Percentiles rank a stretch among this genome's conserved stretches.
Conservation (phyloP, 2,113 vertebrate species). For the Archocentrus centrarchus region DNA sequence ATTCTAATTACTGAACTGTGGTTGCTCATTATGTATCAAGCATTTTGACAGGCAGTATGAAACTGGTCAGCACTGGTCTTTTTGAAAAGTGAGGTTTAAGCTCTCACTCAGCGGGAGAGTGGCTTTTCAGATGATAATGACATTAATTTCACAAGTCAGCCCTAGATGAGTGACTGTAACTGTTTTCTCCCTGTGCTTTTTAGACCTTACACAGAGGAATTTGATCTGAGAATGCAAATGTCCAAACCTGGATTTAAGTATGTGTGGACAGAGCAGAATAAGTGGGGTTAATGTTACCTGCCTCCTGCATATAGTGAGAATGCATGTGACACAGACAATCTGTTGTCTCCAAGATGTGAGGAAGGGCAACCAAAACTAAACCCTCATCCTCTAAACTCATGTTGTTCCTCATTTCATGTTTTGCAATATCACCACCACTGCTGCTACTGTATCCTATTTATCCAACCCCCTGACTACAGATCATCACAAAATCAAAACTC, state of each 20-base stretch:
- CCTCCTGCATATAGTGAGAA: too few relatives aligned
- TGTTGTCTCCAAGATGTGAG: too few relatives aligned
- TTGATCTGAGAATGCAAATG: neutral
- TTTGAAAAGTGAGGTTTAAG: neutral
- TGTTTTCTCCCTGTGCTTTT: neutral
- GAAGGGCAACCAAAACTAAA: too few relatives aligned
- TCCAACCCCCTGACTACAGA: too few relatives aligned
- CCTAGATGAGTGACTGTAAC: neutral
- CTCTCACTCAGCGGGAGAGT: neutral
- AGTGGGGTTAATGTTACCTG: neutral
- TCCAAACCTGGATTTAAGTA: neutral
- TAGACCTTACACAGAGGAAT: neutral
- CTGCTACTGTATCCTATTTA: too few relatives aligned
- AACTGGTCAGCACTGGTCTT: constrained; percentile 1
- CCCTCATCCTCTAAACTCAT: too few relatives aligned
- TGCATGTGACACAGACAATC: too few relatives aligned
- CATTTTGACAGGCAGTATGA: neutral
- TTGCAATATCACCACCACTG: too few relatives aligned
- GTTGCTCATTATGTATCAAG: neutral
- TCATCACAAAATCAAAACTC: too few relatives aligned
- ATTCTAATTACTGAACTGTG: neutral
- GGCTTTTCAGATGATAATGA: neutral
- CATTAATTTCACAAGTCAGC: neutral
- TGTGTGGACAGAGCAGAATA: neutral
- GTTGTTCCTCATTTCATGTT: too few relatives aligned